Base-by-base conservation (phyloP, 2,888 invertebrate species). In the Drosophila monieri region DNA sequence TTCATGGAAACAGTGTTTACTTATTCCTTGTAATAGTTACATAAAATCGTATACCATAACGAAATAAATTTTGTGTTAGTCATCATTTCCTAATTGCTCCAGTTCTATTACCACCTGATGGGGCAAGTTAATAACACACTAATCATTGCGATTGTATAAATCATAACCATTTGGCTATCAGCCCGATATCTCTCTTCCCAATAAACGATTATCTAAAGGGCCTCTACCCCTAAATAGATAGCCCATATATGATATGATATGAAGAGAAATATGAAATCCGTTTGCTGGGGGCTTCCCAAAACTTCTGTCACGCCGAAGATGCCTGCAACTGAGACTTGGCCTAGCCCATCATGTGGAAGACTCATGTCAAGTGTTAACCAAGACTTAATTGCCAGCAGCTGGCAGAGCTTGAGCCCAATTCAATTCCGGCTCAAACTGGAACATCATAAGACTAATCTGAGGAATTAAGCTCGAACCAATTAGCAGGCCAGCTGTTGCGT, bases 131-230 rank as follows among this genome's bases (percentile, higher is more conserved):
- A 69, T 55, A 66, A 47, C 55, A 59, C 46, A 56, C 67, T 61
- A 65, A 59, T 52, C 48, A 56, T 49, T 41, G 30, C 15, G 49
- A 35, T 84, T 70, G 67, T 55, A 86, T 80, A 86, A 85, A 77
- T 84, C 85, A 86, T 86, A 67, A 47, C 77, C 69, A 66, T 65
- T 65, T 57, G 47, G 47, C 23, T 51, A 21, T 52, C 62, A 62
- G 70, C 6, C 37, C 30, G 37, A 47, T 53, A 65, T 43, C 49
- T 41, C 37, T 10, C 15, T 53, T 32, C 32, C 51, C 56, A 30
- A 47, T 60, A 80, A 64, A 27, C 47, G 25, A 6, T 25, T 66
- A 72, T 69, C 47, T 57, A 53, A 39, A 44, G 47, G 9, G 32
- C 6, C 32, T 32, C 12, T 12, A n/a, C 32, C 64, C 61, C 57